Percentiles rank a stretch among this genome's conserved stretches.
phyloP scores from a whole-genome alignment of 1,140 invertebrate genomes.

The Musca vetustissima region DNA sequence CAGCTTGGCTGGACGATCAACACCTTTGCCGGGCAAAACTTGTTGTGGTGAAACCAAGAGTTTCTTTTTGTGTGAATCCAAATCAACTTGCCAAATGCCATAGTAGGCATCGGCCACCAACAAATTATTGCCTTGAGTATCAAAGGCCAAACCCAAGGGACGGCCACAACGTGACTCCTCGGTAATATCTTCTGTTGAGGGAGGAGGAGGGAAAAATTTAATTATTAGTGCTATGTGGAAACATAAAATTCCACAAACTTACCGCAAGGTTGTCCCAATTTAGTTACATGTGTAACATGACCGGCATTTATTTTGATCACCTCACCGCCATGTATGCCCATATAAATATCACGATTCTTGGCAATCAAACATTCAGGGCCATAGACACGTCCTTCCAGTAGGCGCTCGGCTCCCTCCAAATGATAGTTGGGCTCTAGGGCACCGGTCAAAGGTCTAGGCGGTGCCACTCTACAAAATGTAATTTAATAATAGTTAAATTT shows the following conservation, averaged over 20 bases:
- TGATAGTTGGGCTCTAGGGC: neutral
- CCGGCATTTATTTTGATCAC: constrained; percentile 65
- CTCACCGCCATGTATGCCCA: constrained; percentile 66
- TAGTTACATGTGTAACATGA: constrained; percentile 60
- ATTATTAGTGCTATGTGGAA: neutral
- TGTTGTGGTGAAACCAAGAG: constrained; percentile 46
- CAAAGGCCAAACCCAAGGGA: constrained; percentile 74
- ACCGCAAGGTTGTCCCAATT: constrained; percentile 74
- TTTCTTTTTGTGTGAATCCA: constrained; percentile 59
- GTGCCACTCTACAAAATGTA: constrained; percentile 36
- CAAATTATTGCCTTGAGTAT: constrained; percentile 66
- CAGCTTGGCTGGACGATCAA: constrained; percentile 56
- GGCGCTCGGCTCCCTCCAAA: neutral
- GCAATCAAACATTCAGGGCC: constrained; percentile 64
- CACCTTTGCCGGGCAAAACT: constrained; percentile 42
- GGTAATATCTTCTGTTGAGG: constrained; percentile 61
- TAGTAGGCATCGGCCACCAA: constrained; percentile 77
- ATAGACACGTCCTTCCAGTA: no score
- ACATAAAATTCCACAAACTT: constrained; percentile 26
- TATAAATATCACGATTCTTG: constrained; percentile 67
- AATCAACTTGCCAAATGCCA: constrained; percentile 75
- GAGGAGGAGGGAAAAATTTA: neutral
- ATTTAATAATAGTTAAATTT: neutral
- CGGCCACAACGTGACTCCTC: constrained; percentile 76
- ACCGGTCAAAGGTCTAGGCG: constrained; percentile 58